Evolutionary conservation across 2,797 vertebrate species (phyloP).

Genomic region (Australoheros facetus): DNA sequence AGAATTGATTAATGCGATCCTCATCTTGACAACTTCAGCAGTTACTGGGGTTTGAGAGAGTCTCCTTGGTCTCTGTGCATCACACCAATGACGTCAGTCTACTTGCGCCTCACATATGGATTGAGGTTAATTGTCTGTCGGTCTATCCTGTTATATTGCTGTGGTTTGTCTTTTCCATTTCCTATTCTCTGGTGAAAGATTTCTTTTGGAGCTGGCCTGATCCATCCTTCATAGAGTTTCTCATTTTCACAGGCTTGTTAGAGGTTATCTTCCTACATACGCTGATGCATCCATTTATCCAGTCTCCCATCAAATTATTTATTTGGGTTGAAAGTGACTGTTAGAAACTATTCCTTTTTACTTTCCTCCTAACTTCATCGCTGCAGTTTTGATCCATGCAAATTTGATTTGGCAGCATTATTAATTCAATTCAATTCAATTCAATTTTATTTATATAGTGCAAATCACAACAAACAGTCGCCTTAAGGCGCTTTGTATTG

Average conservation of each 20-base stretch:
- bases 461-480: too few species aligned
- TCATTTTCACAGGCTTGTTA: neutral
- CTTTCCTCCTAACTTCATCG: neutral
- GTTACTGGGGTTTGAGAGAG: neutral
- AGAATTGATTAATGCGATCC: neutral
- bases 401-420: neutral
- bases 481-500: too few species aligned
- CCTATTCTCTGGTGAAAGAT: neutral
- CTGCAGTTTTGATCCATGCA: accelerated
- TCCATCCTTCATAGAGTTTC: neutral
- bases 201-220: neutral
- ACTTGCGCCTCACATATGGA: constrained; percentile 5
- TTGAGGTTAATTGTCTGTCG: neutral
- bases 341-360: constrained; percentile 1
- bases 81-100: constrained; percentile 1
- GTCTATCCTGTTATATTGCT: neutral
- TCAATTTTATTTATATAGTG: too few species aligned
- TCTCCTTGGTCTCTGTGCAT: neutral
- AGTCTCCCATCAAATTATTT: neutral
- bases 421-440: neutral
- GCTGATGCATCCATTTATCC: neutral
- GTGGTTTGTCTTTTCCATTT: neutral
- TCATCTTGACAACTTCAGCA: neutral
- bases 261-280: neutral
- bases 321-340: neutral